Evolutionary conservation across 2,113 vertebrate species (phyloP), one percentile per base, ranked within the genome.

Genomic region (Cephalopholis sonnerati): DNA sequence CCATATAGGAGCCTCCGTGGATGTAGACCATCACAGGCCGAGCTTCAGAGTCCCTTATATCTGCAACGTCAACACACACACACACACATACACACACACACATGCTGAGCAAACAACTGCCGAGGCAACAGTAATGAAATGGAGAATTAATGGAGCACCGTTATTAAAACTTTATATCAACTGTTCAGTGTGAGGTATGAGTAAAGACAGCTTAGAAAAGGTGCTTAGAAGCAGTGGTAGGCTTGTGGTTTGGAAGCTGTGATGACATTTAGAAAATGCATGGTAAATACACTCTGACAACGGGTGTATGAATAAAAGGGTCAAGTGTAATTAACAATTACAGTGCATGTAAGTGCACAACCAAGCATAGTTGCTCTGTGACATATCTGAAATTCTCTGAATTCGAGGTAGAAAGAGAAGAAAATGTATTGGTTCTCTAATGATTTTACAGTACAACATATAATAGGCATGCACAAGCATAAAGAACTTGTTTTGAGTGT

Each of bases 21-120:
- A 99, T 99, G 68, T 99, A 99, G 64, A 99, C 96, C 98, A 99
- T 99, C 87, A 99, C 98, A 0, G 98, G 98, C 90, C 97, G 97
- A 58, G 98, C 97, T 70, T 98, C 98, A 36, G 97, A 97, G 94
- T 99, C 98, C 84, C 98, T 96, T 93, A 99, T 97, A 93, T 99
- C 98, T 99, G 96, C 84, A 97, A 96, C 76, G 44, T 84, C 55
- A 61, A 84, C 84, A 87, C 75, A 90, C 68, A 75, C 29, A 77
- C 69, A 86, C 79, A 88, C 51, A 78, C 44, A 77, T 55, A 29
- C 57, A 58, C 57, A 81, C 15, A 81, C 64, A 69, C 18, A 63
- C 11, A 77, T 25, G 62, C 82, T 91, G 73, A 91, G 76, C 83
- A 87, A 88, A 89, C 68, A 85, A 83, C 74, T 66, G 77, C 46